Percentiles rank a stretch among this genome's conserved stretches.
Conservation (phyloP, 2,113 vertebrate genomes). For the Willisornis vidua region DNA sequence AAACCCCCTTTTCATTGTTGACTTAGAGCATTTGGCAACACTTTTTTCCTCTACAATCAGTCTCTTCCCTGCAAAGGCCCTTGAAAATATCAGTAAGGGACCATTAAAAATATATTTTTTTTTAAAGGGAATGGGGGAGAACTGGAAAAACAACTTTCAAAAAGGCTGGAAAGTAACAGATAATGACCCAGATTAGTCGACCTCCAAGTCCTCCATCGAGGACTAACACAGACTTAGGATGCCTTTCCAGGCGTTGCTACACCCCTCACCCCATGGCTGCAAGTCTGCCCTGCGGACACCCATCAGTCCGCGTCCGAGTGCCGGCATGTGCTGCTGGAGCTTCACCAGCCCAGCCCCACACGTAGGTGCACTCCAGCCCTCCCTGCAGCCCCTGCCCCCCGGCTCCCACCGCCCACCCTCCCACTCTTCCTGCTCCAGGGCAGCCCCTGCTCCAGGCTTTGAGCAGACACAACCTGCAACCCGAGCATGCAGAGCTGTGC, state of each 20-base stretch:
- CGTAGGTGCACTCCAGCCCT: too few species aligned
- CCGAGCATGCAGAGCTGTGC: accelerated
- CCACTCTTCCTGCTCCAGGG: neutral
- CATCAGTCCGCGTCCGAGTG: too few species aligned
- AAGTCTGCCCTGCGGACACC: neutral
- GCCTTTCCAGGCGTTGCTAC: neutral
- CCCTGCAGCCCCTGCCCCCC: too few species aligned
- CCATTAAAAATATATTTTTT: neutral
- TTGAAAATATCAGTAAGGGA: neutral
- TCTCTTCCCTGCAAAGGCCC: neutral
- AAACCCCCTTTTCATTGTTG: neutral
- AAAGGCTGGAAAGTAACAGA: neutral
- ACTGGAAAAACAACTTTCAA: neutral
- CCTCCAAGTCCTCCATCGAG: neutral
- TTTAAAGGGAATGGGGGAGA: neutral
- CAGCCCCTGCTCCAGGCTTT: neutral
- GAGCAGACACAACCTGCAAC: accelerated
- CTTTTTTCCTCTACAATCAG: neutral
- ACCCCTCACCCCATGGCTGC: accelerated
- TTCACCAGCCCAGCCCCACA: too few species aligned
- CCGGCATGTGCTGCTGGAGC: neutral
- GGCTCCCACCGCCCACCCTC: too few species aligned
- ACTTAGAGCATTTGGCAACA: neutral
- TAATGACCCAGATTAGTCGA: neutral
- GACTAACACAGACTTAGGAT: too few species aligned